A percentile compares a stretch with the other conserved stretches of the same genome.
phyloP scores from a whole-genome alignment of 2,113 vertebrate genomes.

The Meles meles region DNA sequence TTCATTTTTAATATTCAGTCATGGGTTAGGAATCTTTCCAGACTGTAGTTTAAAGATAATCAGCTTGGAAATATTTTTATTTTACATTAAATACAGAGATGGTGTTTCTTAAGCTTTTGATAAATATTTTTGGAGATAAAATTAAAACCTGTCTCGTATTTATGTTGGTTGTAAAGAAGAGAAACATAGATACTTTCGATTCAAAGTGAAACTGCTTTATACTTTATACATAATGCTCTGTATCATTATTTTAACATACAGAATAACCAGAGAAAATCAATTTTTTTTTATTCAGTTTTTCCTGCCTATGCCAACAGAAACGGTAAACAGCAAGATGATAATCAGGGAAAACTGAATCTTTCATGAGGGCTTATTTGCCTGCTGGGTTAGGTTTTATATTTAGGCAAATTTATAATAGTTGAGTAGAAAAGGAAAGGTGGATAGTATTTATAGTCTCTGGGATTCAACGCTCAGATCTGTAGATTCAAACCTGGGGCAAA shows the following conservation, averaged over 20 bases:
- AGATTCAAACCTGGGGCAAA: neutral
- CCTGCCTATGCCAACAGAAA: neutral
- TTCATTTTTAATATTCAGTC: neutral
- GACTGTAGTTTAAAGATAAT: neutral
- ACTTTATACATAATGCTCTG: neutral
- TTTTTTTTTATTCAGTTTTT: neutral
- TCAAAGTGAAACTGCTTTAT: conserved; percentile 8
- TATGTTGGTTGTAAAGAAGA: conserved; percentile 3
- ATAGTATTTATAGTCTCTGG: neutral
- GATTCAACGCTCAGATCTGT: neutral
- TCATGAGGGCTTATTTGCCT: neutral
- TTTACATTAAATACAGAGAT: neutral
- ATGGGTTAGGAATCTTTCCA: neutral
- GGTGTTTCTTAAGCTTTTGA: neutral
- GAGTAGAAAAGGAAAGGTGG: neutral
- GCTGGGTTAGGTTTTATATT: neutral
- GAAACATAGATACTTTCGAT: neutral
- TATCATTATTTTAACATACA: neutral
- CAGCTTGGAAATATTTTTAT: neutral
- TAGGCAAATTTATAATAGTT: neutral
- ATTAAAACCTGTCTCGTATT: neutral
- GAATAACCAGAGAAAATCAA: neutral
- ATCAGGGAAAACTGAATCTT: neutral
- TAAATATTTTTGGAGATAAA: conserved; percentile 9
- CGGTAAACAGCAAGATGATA: neutral